Base-by-base conservation (phyloP, 2,113 vertebrate genomes). In the Toxotes chatareus region DNA sequence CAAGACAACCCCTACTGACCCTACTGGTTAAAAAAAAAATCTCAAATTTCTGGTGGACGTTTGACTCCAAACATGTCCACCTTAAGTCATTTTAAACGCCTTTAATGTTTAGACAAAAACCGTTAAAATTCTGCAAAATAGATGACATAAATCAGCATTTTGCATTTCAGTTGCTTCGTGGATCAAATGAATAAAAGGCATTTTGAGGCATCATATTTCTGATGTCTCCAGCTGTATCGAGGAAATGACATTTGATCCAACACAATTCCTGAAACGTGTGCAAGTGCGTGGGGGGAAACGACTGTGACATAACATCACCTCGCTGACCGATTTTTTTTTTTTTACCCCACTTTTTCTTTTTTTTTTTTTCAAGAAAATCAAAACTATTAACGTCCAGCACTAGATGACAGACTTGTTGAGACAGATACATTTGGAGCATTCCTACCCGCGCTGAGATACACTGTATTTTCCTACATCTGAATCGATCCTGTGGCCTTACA, bases 401-500 rank as follows among this genome's bases (percentile, higher is more conserved):
- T 12, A 63, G n/a, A 5, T 59, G 47, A 51, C 46, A 59, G 47
- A 57, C 55, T 68, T 7, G 31, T 32, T 59, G 1, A 79, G 19
- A 55, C 40, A 46, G 7, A 27, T 23, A 62, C 40, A 71, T 74
- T 38, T 65, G 74, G 46, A 65, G 77, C 31, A 36, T 63, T 84
- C 87, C 83, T 89, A 88, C 90, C 86, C 71, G 79, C 71, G 76
- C 76, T 60, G 64, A 79, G 31, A 66, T 5, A 42, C 80, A 62
- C 49, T 65, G 66, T 56, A 55, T 78, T 82, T 77, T 63, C 87
- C 61, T 64, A 76, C 77, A 60, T 71, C 57, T 62, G 77, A 62
- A 93, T 93, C 91, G 88, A 93, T 93, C 81, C 85, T 23, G 85
- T 87, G 87, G 88, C 89, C 86, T 88, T 67, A 38, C 65, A 46